Conservation (phyloP, 2,113 vertebrate genomes). For the Calyptommatus sinebrachiatus region DNA sequence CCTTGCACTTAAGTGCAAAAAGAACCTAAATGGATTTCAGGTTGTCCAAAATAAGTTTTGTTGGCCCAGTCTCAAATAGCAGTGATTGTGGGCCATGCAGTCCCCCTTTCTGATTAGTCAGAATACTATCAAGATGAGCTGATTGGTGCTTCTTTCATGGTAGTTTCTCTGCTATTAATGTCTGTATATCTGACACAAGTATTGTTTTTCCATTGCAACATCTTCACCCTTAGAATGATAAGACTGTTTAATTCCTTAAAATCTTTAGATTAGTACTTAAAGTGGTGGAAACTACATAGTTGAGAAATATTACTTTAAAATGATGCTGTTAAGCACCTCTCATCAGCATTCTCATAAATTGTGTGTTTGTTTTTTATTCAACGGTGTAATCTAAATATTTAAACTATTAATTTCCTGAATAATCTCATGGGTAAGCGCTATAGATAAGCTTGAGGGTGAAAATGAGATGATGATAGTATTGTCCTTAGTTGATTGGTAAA, state of each 20-base stretch:
- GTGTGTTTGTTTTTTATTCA: not conserved
- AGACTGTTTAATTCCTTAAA: not conserved
- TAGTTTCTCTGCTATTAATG: not conserved
- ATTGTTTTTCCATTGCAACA: not conserved
- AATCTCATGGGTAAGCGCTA: too few species aligned
- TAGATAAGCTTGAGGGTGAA: too few species aligned
- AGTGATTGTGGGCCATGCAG: too few species aligned
- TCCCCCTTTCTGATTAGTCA: not conserved
- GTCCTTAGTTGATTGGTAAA: too few species aligned
- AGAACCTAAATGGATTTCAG: not conserved
- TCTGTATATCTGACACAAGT: not conserved
- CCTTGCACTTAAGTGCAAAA: too few species aligned
- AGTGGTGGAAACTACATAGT: not conserved
- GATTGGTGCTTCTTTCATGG: not conserved
- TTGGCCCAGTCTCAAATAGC: not conserved
- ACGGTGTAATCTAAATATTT: too few species aligned
- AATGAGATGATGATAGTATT: too few species aligned
- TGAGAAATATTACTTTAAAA: not conserved
- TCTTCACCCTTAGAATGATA: not conserved
- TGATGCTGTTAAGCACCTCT: not conserved
- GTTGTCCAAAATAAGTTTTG: not conserved
- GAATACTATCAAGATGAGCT: not conserved
- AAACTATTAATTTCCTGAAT: too few species aligned
- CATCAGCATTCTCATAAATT: not conserved
- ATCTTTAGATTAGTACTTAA: not conserved